Base-by-base conservation (phyloP, 2,888 invertebrate species). In the Melanargia galathea region DNA sequence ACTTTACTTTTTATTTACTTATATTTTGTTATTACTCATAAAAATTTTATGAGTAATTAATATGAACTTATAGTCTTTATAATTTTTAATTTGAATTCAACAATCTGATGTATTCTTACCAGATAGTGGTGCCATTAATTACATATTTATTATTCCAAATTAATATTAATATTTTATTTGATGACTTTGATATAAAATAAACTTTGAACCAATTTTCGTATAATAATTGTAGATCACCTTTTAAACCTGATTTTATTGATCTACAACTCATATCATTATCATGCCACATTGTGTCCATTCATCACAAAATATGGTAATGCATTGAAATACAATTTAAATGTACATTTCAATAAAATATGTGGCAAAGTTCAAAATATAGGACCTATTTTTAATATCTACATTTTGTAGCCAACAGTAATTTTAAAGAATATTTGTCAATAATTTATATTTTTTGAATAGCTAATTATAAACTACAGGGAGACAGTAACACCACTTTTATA, bases 81-180 rank as follows among this genome's bases (percentile, higher is more conserved):
- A 38, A 3, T 6, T 8, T 38, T 43, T 22, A 46, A 46, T 2
- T 46, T 22, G 11, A 22, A 22, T 35, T 4, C n/a, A 2, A 26
- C 1, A 6, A 13, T 3, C 35, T 24, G 20, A 18, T 52, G 33
- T 30, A n/a, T n/a, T n/a, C 13, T 18, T 30, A 26, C 6, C 43
- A 56, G 56, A 56, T 43, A 56, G 43, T 56, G 20, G 30, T 30
- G 30, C 30, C 30, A 56, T 56, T 43, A 45, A 43, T 43, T 45
- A 30, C 43, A 24, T 30, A 45, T 56, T 43, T 45, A 56, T 30
- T 43, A 30, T 56, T 56, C 18, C 6, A 30, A 5, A 56, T 56
- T 26, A 43, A 56, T 56, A 56, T 56, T 56, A 45, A 30, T 45
- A 40, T 54, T 16, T 5, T 16, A 33, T 7, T 49, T 7, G 13